Percentiles rank a stretch among this genome's conserved stretches.
phyloP scores from a whole-genome alignment of 2,797 vertebrate genomes.

The Mormyrops attenuatus region DNA sequence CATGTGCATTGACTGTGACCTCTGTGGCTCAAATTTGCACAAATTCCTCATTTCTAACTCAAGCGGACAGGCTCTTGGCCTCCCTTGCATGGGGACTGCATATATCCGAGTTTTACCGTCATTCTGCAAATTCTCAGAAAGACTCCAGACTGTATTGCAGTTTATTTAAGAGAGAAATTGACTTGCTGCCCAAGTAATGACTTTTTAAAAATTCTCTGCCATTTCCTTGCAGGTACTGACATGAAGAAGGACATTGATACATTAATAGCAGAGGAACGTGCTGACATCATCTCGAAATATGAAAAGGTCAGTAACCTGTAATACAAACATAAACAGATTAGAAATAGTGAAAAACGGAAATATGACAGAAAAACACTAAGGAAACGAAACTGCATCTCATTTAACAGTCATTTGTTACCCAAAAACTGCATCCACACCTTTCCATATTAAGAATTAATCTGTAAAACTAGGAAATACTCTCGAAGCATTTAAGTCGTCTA shows the following conservation, averaged over 20 bases:
- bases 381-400: neutral
- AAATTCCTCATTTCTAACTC: neutral
- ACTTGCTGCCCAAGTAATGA: neutral
- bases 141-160: neutral
- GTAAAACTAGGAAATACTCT: neutral
- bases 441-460: neutral
- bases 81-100: neutral
- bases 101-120: neutral
- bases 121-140: neutral
- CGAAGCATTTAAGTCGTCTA: neutral
- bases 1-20: neutral
- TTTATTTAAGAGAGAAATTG: neutral
- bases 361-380: neutral
- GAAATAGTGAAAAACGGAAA: neutral
- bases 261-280: slow-evolving; percentile 79
- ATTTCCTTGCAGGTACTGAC: slow-evolving; percentile 68
- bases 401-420: neutral
- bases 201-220: neutral
- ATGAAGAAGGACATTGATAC: slow-evolving; percentile 88
- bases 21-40: neutral
- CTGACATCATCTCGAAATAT: slow-evolving; percentile 80
- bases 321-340: neutral
- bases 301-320: slow-evolving; percentile 62
- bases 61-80: neutral
- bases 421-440: neutral